Evolutionary conservation across 2,797 vertebrate species (phyloP), one percentile per base, ranked within the genome.

Genomic region (Mus spretus): DNA sequence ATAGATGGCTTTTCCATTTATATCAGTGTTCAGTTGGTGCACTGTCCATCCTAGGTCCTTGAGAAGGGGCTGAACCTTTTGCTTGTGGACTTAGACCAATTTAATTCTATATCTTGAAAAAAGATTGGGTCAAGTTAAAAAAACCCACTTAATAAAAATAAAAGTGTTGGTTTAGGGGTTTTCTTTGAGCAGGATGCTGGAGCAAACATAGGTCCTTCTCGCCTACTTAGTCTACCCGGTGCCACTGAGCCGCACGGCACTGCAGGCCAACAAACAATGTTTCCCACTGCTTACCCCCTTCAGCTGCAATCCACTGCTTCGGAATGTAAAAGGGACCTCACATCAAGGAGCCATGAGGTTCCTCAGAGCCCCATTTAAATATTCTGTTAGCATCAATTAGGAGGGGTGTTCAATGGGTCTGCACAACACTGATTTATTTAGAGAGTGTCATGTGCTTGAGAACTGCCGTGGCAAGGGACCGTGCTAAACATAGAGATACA

Each of bases 401-500:
- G 90, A 97, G 24, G 85, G 79, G 15, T 87, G 47, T n/a, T 80
- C 94, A 77, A 70, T 59, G 91, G n/a, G 26, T 88, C 93, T 86
- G 28, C 10, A 40, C 78, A 83, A 17, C 65, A 7, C 78, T 87
- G 93, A 93, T 96, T 97, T 97, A 96, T 96, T 97, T 93, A 93
- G 95, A 94, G 84, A 92, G 63, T 44, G 37, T 88, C 97, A 89
- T 97, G 53, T 98, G 97, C 91, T 93, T 96, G 89, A 92, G 97
- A 92, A 88, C 95, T 95, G 97, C 94, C 70, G 92, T 91, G 89
- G 93, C 50, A n/a, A 92, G 93, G 84, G 86, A 77, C 89, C 83
- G 86, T 59, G 67, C 97, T 98, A 92, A 97, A 97, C 98, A 96
- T 65, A 93, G 97, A 96, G 97, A 97, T 92, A 90, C 78, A 96